Percentiles rank a stretch among this genome's conserved stretches.
These are phyloP conservation scores for Ptychochromis oligacanthus DNA, from an alignment of 2,113 vertebrate species.

Conservation along the genomic window DNA sequence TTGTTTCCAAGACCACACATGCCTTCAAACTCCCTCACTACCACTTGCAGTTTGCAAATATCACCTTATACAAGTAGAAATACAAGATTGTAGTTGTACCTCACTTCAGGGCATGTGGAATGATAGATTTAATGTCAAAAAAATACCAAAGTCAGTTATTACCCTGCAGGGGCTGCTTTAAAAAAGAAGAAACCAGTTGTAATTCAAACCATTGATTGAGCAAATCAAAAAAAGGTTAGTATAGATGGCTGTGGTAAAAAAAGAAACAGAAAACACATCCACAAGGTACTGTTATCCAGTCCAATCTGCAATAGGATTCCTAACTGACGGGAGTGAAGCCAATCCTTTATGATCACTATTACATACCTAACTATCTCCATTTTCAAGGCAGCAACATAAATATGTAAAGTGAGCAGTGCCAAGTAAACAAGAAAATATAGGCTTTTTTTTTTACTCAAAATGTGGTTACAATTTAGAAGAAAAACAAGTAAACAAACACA, in stretches of 20 bases:
- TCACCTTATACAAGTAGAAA: slow-evolving; percentile 24
- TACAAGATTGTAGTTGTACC: slow-evolving; percentile 38
- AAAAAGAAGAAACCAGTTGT: neutral
- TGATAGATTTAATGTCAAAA: slow-evolving; percentile 54
- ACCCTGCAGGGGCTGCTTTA: neutral
- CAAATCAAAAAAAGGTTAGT: neutral
- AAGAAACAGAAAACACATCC: neutral
- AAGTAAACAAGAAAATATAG: too few species aligned
- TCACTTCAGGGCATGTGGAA: slow-evolving; percentile 30
- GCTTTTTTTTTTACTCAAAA: too few species aligned
- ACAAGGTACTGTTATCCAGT: neutral
- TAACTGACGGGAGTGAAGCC: too few species aligned
- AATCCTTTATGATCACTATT: neutral
- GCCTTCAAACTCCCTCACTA: slow-evolving; percentile 12
- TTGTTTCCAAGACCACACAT: slow-evolving; percentile 3
- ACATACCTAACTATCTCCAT: neutral
- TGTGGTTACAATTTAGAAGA: too few species aligned
- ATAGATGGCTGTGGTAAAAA: neutral
- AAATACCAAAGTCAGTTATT: slow-evolving; percentile 36
- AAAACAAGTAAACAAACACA: neutral
- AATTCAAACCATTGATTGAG: neutral
- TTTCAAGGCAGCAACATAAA: neutral
- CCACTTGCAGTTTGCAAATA: slow-evolving; percentile 26
- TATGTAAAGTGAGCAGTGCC: too few species aligned
- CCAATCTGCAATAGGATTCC: neutral